Percentiles rank a stretch among this genome's conserved stretches.
These are phyloP conservation scores for Thaumetopoea pityocampa DNA, from an alignment of 1,140 invertebrate genomes.

Conservation along the genomic window DNA sequence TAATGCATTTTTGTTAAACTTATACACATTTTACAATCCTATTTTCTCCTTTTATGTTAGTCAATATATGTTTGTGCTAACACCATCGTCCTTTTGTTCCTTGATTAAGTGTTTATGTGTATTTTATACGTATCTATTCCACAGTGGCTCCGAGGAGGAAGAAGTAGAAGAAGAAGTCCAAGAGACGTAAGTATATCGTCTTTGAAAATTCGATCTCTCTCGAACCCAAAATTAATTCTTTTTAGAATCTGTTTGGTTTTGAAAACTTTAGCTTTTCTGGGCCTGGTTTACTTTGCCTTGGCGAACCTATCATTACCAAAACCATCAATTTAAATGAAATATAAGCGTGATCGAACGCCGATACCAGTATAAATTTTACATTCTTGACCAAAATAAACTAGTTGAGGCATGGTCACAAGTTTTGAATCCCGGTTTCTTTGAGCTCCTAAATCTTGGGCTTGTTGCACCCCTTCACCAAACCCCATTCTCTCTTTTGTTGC, in stretches of 20 bases:
- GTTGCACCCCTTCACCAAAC: constrained; percentile 62
- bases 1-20: too few relatives aligned
- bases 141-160: constrained; percentile 80
- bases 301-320: constrained; percentile 42
- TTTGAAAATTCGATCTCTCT: constrained; percentile 14
- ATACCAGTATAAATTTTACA: constrained; percentile 17
- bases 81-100: constrained; percentile 10
- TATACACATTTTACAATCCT: too few relatives aligned
- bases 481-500: constrained; percentile 76
- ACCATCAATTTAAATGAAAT: constrained; percentile 26
- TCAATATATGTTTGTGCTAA: constrained; percentile 8
- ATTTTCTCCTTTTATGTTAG: too few relatives aligned
- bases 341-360: constrained; percentile 8
- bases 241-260: constrained; percentile 52
- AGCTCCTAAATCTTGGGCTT: constrained; percentile 37
- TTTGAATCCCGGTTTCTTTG: constrained; percentile 29
- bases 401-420: constrained; percentile 34
- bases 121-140: constrained; percentile 33
- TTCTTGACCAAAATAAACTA: constrained; percentile 18
- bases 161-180: constrained; percentile 81
- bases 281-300: constrained; percentile 52
- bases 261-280: constrained; percentile 51
- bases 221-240: constrained; percentile 31
- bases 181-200: constrained; percentile 80
- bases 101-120: constrained; percentile 22